phyloP scores from a whole-genome alignment of 1,140 invertebrate genomes.

The Rhysida immarginata region DNA sequence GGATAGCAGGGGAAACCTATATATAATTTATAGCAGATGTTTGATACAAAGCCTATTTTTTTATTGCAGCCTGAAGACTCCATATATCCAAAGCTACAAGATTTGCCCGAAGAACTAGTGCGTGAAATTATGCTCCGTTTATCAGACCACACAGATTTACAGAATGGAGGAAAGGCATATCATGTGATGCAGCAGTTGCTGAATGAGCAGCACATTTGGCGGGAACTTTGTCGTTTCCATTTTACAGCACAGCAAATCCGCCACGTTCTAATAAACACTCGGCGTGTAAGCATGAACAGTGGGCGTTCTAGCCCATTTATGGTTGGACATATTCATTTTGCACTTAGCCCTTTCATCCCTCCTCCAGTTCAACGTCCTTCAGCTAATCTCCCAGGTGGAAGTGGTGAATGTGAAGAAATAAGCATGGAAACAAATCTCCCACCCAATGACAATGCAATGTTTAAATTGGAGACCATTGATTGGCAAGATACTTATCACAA shows the following conservation, averaged over 20 bases:
- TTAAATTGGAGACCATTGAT: constrained; percentile 26
- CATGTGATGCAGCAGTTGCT: constrained; percentile 57
- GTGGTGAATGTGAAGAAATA: no score
- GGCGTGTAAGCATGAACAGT: constrained; percentile 17
- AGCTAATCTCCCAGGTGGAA: no score
- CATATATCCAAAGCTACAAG: constrained; percentile 62
- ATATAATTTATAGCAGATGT: no score
- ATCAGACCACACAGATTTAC: constrained; percentile 78
- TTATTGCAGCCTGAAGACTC: constrained; percentile 57
- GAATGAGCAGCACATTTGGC: constrained; percentile 80
- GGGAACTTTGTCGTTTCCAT: constrained; percentile 77
- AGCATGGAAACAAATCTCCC: constrained; percentile 7
- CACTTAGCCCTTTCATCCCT: not conserved
- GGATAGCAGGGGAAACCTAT: no score
- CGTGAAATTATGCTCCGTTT: constrained; percentile 77
- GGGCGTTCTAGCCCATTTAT: constrained; percentile 17
- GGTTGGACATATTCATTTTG: constrained; percentile 23
- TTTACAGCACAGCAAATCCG: constrained; percentile 73
- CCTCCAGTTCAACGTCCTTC: constrained; percentile 19
- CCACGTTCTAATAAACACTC: constrained; percentile 36
- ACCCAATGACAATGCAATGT: constrained; percentile 1
- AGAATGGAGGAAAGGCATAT: constrained; percentile 52
- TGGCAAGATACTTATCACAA: constrained; percentile 58
- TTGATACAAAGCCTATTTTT: no score
- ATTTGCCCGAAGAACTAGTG: constrained; percentile 85